Percentiles rank a stretch among this genome's conserved stretches.
Conservation (phyloP, 1,140 invertebrate genomes). For the Archivesica marissinica region DNA sequence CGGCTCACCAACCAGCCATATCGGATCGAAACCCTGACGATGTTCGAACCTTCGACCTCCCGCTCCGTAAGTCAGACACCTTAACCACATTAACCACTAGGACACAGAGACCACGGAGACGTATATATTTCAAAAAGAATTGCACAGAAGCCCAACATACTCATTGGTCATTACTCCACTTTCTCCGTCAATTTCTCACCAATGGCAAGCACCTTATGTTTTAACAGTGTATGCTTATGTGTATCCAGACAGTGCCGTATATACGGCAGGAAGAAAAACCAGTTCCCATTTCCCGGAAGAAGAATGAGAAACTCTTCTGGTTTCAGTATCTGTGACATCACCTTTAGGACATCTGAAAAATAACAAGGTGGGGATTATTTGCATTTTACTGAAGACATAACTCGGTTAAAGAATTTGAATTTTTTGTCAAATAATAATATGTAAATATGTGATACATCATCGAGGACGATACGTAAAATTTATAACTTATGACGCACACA, state of each 20-base stretch:
- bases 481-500: neutral
- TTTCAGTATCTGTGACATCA: constrained; percentile 26
- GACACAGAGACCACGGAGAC: too few relatives aligned
- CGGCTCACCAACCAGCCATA: too few relatives aligned
- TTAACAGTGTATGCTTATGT: constrained; percentile 6
- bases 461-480: neutral
- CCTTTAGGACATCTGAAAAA: constrained; percentile 43
- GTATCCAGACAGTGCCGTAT: constrained; percentile 37
- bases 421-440: neutral
- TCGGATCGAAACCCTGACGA: too few relatives aligned
- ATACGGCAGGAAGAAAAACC: constrained; percentile 57
- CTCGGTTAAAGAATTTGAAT: too few relatives aligned
- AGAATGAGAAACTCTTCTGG: constrained; percentile 45
- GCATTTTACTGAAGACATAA: too few relatives aligned
- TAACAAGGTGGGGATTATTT: neutral
- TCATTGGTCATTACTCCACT: too few relatives aligned
- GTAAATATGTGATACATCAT: neutral
- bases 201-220: neutral
- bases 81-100: too few relatives aligned
- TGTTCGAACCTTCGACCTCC: too few relatives aligned
- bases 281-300: constrained; percentile 45
- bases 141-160: too few relatives aligned
- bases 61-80: too few relatives aligned
- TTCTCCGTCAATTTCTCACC: constrained; percentile 31
- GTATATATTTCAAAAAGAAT: too few relatives aligned